phyloP scores from a whole-genome alignment of 2,113 vertebrate species.

The Malurus alboscapulatus region DNA sequence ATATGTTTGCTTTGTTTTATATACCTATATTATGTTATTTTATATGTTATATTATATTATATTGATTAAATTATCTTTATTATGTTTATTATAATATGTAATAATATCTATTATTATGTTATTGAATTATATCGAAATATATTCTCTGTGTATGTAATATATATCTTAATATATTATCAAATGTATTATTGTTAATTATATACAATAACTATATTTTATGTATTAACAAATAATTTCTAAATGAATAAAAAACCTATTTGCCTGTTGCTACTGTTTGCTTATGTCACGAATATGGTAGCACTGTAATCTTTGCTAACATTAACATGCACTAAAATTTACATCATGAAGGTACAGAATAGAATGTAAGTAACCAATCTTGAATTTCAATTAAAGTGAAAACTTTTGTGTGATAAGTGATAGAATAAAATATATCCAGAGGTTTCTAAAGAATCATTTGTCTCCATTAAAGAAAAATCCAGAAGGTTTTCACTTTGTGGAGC shows the following conservation, averaged over 20 bases:
- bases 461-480: background rate
- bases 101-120: too few relatives aligned
- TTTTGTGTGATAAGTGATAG: background rate
- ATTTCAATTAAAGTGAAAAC: background rate
- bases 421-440: background rate
- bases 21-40: too few relatives aligned
- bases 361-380: background rate
- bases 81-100: too few relatives aligned
- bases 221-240: background rate
- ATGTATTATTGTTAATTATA: too few relatives aligned
- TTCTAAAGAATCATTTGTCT: background rate
- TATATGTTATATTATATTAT: too few relatives aligned
- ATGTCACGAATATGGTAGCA: background rate
- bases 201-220: background rate
- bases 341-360: background rate
- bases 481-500: background rate
- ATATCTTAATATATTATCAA: background rate
- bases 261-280: background rate
- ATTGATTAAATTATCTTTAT: too few relatives aligned
- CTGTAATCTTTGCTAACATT: background rate
- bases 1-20: background rate
- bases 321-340: background rate
- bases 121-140: background rate
- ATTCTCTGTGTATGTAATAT: background rate
- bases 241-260: background rate